These are phyloP conservation scores for Vespertilio murinus DNA, from an alignment of 2,797 vertebrate genomes.

Conservation along the genomic window DNA sequence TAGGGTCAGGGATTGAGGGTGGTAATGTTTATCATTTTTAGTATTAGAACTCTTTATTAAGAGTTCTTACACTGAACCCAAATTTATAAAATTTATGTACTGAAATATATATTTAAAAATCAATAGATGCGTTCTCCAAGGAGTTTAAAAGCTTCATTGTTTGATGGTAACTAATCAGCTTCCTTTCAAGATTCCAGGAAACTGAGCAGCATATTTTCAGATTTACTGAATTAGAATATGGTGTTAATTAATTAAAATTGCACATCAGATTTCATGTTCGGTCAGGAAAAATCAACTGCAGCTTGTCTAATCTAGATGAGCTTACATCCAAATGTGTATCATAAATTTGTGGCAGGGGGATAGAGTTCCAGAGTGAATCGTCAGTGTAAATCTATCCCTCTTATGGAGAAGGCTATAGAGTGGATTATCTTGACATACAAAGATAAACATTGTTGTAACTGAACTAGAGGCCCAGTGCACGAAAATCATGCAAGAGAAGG, in stretches of 20 bases:
- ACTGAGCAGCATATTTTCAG: not conserved
- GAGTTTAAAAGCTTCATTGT: not conserved
- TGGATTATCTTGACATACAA: not conserved
- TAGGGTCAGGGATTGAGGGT: not conserved
- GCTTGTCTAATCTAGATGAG: not conserved
- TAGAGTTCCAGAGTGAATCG: not conserved
- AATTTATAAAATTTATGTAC: not conserved
- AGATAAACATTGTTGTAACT: not conserved
- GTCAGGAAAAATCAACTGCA: not conserved
- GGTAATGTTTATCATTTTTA: not conserved
- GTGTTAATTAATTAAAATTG: slow-evolving; percentile 24
- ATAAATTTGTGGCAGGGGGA: not conserved
- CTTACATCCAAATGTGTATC: not conserved
- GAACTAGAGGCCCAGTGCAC: not conserved
- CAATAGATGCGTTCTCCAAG: not conserved
- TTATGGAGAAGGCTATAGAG: not conserved
- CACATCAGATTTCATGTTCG: not conserved
- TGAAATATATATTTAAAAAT: not conserved
- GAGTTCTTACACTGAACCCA: not conserved
- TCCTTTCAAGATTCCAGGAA: not conserved
- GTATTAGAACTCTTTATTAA: not conserved
- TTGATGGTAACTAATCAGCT: not conserved
- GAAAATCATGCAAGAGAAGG: no score
- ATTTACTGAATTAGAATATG: slow-evolving; percentile 23
- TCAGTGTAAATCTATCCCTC: not conserved